Base-by-base conservation (phyloP, 2,113 vertebrate species). In the Mirza zaza region DNA sequence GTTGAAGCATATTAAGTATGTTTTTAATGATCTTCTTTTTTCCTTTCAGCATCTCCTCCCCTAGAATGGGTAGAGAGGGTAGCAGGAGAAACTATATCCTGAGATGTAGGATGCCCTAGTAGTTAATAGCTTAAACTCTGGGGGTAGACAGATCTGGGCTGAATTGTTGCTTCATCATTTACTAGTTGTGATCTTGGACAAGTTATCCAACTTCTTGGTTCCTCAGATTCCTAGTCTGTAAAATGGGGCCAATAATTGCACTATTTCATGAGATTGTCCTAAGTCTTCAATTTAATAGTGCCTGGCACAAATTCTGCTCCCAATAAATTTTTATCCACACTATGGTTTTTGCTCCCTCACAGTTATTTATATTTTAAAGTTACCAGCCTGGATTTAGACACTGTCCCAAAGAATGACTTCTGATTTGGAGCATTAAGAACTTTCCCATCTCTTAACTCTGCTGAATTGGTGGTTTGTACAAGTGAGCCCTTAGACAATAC, bases 351-450 rank as follows among this genome's bases (percentile, higher is more conserved):
- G 13, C 8, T 96, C 13, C 70, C 15, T 70, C 29, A 80, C 25
- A 39, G 73, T 86, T 94, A 82, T 93, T 77, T 91, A 21, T 77
- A 57, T 73, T 91, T 87, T 89, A 82, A 97, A 90, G 48, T 73
- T 94, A 45, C n/a, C 52, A 92, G 36, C 10, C 18, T 87, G n/a
- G 55, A 83, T 90, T 39, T 71, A 67, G 68, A 77, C 5, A 88
- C 13, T 86, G 18, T 95, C 25, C 6, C 39, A 71, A 92, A 95
- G 42, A 76, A 92, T 29, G n/a, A 77, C 17, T 81, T 92, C 27
- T 80, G 75, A 55, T 75, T 92, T 87, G 48, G 36, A 88, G 17
- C 15, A 9, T 86, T 87, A 93, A 90, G 65, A 94, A 79, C n/a
- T 71, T 94, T 63, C n/a, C 52, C 20, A 79, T 10, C 32, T 83